Evolutionary conservation across 2,797 vertebrate genomes (phyloP).

Genomic region (Manis crassicaudata): DNA sequence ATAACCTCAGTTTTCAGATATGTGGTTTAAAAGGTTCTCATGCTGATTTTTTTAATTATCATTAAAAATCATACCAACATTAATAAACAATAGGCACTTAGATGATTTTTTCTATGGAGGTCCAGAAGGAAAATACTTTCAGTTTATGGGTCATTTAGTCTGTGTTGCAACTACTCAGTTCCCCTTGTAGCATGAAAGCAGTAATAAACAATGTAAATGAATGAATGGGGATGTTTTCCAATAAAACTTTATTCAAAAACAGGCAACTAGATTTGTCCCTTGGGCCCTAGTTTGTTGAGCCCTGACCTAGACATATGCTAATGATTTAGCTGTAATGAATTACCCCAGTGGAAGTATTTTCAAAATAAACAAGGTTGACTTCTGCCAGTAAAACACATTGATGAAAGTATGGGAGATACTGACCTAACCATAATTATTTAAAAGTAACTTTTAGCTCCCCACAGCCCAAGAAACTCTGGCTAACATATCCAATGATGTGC

Average conservation of each 20-base stretch:
- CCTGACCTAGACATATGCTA: background rate
- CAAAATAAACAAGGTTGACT: background rate
- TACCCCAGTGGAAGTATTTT: background rate
- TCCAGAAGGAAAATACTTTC: background rate
- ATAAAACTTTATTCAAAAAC: constrained; percentile 33
- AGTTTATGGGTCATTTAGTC: background rate
- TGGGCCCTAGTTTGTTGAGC: background rate
- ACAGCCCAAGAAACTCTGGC: background rate
- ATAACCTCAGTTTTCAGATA: background rate
- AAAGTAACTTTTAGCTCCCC: background rate
- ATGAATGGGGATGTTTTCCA: background rate
- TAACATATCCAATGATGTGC: background rate
- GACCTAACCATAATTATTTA: background rate
- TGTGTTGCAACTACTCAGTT: background rate
- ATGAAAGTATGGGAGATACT: background rate
- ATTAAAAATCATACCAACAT: background rate
- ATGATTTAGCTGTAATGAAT: background rate
- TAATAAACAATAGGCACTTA: background rate
- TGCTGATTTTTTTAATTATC: background rate
- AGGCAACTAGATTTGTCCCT: background rate
- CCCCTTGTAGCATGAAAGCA: background rate
- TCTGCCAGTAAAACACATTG: background rate
- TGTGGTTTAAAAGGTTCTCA: background rate
- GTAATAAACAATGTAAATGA: background rate
- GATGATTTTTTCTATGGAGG: background rate